Percentiles rank a stretch among this genome's conserved stretches.
phyloP scores from a whole-genome alignment of 2,113 vertebrate species.

The Aegotheles bennettii region DNA sequence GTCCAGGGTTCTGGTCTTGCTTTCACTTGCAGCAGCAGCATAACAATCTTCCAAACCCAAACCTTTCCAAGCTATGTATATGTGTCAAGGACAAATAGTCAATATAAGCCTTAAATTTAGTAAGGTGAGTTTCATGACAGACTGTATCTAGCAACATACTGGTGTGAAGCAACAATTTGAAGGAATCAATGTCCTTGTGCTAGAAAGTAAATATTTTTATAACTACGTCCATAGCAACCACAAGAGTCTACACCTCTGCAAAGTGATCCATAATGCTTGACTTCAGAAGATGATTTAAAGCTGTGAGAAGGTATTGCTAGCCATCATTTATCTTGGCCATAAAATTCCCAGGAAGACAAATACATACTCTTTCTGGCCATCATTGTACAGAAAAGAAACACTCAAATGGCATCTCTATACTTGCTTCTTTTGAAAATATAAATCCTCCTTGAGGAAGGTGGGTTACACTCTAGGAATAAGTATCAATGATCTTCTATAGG shows the following conservation, averaged over 20 bases:
- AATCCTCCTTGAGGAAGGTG: background rate
- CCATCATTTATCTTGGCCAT: conserved; percentile 2
- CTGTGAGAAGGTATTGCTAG: background rate
- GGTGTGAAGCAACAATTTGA: background rate
- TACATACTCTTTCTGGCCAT: background rate
- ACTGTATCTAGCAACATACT: background rate
- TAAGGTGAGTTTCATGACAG: background rate
- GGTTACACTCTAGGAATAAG: background rate
- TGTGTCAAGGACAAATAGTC: background rate
- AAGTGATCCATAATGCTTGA: conserved; percentile 24
- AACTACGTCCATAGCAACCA: conserved; percentile 42
- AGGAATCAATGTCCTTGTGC: background rate
- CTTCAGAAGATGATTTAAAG: conserved; percentile 27
- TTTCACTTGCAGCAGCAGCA: background rate
- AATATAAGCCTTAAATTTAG: background rate
- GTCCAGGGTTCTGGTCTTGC: too few relatives aligned
- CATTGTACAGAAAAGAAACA: background rate
- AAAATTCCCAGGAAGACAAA: conserved; percentile 12
- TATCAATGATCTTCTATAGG: background rate
- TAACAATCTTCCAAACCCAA: background rate
- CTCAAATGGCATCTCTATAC: background rate
- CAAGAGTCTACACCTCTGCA: background rate
- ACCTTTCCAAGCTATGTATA: background rate
- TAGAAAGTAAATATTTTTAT: conserved; percentile 45
- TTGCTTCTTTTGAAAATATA: background rate